These are phyloP conservation scores for Strix uralensis DNA, from an alignment of 2,113 vertebrate species.

Conservation along the genomic window DNA sequence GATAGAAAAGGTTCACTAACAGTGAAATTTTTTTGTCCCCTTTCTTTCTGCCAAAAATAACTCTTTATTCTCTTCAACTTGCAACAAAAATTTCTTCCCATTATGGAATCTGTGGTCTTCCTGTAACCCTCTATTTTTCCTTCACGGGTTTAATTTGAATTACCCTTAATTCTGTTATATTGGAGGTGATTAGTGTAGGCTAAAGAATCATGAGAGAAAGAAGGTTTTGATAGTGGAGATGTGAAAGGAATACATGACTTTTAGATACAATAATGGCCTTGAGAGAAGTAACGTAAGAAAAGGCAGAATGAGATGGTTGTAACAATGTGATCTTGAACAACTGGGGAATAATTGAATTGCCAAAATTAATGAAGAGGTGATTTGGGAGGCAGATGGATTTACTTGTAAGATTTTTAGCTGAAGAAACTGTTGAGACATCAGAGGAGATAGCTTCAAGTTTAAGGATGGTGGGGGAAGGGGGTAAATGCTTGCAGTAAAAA, in stretches of 20 bases:
- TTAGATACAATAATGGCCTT: not conserved
- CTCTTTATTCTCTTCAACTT: not conserved
- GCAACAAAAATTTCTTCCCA: not conserved
- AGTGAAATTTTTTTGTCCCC: not conserved
- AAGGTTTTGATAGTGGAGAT: not conserved
- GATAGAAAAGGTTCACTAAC: not conserved
- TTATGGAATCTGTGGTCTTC: not conserved
- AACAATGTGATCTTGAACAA: not conserved
- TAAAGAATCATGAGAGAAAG: not conserved
- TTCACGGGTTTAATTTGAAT: not conserved
- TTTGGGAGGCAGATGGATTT: not conserved
- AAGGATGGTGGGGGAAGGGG: not conserved
- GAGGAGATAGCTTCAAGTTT: not conserved
- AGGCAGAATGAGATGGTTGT: not conserved
- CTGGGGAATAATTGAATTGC: not conserved
- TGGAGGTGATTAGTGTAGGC: not conserved
- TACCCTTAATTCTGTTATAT: not conserved
- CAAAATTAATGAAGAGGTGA: not conserved
- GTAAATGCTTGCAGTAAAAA: not conserved
- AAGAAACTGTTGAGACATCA: not conserved
- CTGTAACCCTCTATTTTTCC: not conserved
- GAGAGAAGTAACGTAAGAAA: not conserved
- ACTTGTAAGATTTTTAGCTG: not conserved
- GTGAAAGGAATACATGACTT: not conserved
- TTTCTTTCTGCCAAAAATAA: not conserved